Evolutionary conservation across 1,140 invertebrate species (phyloP).

Genomic region (Zeugodacus cucurbitae): DNA sequence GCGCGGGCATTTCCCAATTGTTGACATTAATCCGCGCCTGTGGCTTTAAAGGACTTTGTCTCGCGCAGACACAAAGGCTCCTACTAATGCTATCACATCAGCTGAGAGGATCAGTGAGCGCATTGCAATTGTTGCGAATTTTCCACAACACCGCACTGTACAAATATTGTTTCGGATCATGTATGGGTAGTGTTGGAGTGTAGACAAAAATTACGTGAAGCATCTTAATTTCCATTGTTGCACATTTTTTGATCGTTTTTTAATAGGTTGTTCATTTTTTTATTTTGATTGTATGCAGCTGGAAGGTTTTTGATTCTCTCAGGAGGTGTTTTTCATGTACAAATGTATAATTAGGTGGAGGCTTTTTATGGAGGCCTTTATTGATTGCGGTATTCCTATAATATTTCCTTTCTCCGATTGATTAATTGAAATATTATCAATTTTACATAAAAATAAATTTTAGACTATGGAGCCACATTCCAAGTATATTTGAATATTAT

Average conservation of each 20-base stretch:
- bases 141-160: background rate
- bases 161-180: conserved; percentile 4
- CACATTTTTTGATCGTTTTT: background rate
- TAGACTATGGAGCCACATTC: too few species aligned
- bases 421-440: too few species aligned
- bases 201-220: background rate
- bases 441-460: too few species aligned
- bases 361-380: too few species aligned
- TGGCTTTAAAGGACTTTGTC: conserved; percentile 33
- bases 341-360: background rate
- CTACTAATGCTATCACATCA: conserved; percentile 27
- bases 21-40: conserved; percentile 32
- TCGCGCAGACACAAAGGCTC: background rate
- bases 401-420: too few species aligned
- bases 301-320: background rate
- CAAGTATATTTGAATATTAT: too few species aligned
- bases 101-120: background rate
- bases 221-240: background rate
- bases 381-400: too few species aligned
- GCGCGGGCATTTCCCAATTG: background rate
- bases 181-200: background rate
- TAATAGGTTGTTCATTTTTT: conserved; percentile 35
- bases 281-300: background rate
- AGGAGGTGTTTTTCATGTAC: background rate
- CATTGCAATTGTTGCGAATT: conserved; percentile 25